Evolutionary conservation across 2,888 invertebrate genomes (phyloP), one percentile per base, ranked within the genome.

Genomic region (Drosophila kambysellisi): DNA sequence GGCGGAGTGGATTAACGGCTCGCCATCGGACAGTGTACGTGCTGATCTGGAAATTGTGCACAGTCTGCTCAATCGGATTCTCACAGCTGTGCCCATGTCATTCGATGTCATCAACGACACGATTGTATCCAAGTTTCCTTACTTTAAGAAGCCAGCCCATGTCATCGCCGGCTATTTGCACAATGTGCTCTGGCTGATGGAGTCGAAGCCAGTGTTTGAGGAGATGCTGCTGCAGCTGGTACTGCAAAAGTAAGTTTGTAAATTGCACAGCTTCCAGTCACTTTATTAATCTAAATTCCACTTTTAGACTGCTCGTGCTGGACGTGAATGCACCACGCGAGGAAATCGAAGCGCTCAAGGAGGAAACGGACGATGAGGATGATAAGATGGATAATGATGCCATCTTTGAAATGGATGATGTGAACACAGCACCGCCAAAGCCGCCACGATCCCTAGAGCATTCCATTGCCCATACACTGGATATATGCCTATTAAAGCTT

Each of bases 401-500:
- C 2, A 91, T 92, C 48, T 93, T 93, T 72, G 84, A 92, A 74
- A 92, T 92, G 80, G 92, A 92, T 51, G 88, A 88, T 65, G 25
- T 79, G 3, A 51, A 29, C 20, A 39, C 30, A 32, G 29, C 30
- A 32, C 57, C 37, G 5, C n/a, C 54, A 5, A 76, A 81, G n/a
- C 74, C 78, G 17, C 54, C 69, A 3, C 64, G 63, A 29, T 68
- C 83, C 9, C 93, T 94, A 93, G 93, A 94, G 59, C 95, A 95
- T 92, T 94, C 94, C 29, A 91, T 95, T 58, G 96, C 95, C 0
- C 94, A 95, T 79, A 95, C 95, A 46, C 93, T 98, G 37, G 98
- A 99, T 93, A 94, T 96, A 62, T 96, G 97, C 85, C 95, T 98
- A 95, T 93, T 95, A 62, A 95, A 96, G 88, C 91, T 98, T 70